Conservation (phyloP, 1,140 invertebrate species). For the Chrysomallon squamiferum region DNA sequence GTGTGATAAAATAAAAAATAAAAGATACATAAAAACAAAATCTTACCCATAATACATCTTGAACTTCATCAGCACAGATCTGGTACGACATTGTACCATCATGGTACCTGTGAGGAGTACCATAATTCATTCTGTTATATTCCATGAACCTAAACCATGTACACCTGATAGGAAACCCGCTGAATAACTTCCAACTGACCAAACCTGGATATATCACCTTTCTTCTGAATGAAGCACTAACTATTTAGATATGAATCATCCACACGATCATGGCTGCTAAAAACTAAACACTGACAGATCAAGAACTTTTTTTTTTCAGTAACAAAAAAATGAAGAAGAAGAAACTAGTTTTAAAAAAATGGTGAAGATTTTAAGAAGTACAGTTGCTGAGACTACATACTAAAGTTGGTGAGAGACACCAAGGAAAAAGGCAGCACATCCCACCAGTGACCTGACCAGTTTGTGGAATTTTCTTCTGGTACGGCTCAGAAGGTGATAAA, state of each 20-base stretch:
- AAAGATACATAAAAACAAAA: too few species aligned
- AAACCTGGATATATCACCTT: neutral
- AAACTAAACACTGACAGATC: neutral
- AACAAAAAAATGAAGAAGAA: neutral
- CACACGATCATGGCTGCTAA: neutral
- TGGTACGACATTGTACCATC: constrained; percentile 2
- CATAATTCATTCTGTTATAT: neutral
- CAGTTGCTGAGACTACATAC: too few species aligned
- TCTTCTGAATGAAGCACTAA: neutral
- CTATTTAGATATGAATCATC: neutral
- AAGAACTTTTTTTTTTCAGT: too few species aligned
- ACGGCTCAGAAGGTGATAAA: too few species aligned
- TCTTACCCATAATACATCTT: constrained; percentile 9
- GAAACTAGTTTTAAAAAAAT: too few species aligned
- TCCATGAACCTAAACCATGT: neutral
- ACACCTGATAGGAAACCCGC: neutral
- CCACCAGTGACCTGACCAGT: too few species aligned
- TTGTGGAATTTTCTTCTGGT: too few species aligned
- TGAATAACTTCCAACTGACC: neutral
- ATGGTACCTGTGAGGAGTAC: neutral
- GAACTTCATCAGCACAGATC: constrained; percentile 8
- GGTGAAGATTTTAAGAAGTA: too few species aligned
- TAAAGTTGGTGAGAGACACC: too few species aligned
- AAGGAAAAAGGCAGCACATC: too few species aligned
- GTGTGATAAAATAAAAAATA: too few species aligned